phyloP scores from a whole-genome alignment of 2,113 vertebrate genomes.

The Butorides virescens region DNA sequence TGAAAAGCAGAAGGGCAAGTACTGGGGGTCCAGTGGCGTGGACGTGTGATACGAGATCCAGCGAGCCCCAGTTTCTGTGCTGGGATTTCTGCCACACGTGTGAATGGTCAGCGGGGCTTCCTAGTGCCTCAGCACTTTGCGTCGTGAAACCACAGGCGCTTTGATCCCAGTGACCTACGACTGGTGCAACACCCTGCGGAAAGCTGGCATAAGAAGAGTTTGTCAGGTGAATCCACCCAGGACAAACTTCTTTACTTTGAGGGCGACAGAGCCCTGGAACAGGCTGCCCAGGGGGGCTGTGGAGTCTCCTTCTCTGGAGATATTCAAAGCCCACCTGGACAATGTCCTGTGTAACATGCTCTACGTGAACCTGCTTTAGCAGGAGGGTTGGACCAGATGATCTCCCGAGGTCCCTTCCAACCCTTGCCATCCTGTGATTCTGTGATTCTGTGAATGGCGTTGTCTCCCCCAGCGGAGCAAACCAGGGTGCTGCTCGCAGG shows the following conservation, averaged over 20 bases:
- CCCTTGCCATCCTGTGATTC: too few relatives aligned
- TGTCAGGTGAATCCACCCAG: background rate
- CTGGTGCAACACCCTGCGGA: background rate
- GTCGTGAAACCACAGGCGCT: background rate
- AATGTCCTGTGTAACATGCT: too few relatives aligned
- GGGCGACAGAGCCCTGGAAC: too few relatives aligned
- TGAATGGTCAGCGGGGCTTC: background rate
- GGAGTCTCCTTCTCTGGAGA: too few relatives aligned
- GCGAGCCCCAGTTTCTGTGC: accelerated
- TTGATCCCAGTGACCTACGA: background rate
- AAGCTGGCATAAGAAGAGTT: background rate
- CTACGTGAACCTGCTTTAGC: too few relatives aligned
- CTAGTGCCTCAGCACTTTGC: background rate
- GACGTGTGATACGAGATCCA: accelerated
- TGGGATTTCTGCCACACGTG: accelerated
- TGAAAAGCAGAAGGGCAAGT: background rate
- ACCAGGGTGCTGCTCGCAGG: background rate
- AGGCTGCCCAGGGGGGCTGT: too few relatives aligned
- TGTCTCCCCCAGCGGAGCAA: background rate
- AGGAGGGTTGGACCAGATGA: too few relatives aligned
- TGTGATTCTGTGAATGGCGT: background rate
- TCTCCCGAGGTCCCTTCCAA: too few relatives aligned
- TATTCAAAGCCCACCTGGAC: too few relatives aligned
- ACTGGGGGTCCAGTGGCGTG: background rate
- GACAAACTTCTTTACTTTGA: too few relatives aligned